Evolutionary conservation across 2,113 vertebrate species (phyloP).

Genomic region (Xiphophorus hellerii): DNA sequence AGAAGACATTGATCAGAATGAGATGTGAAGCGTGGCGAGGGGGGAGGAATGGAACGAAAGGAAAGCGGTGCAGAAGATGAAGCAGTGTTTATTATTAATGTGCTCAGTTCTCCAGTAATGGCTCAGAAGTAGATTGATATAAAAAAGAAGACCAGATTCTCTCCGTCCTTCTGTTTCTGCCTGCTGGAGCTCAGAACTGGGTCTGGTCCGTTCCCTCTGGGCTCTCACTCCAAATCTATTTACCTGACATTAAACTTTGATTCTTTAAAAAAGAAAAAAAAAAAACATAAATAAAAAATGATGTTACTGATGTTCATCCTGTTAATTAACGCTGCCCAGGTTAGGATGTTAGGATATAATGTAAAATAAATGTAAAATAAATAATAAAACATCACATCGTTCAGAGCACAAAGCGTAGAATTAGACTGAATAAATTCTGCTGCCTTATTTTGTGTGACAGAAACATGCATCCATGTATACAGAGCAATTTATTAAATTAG

Average conservation of each 20-base stretch:
- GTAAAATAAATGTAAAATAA: too few species aligned
- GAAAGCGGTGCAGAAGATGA: constrained; percentile 22
- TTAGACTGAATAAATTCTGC: too few species aligned
- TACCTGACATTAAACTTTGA: constrained; percentile 45
- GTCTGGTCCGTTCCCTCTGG: constrained; percentile 36
- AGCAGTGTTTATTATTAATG: constrained; percentile 59
- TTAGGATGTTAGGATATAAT: too few species aligned
- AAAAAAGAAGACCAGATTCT: constrained; percentile 15
- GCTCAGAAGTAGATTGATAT: constrained; percentile 35
- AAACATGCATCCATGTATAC: too few species aligned
- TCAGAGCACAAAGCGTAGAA: too few species aligned
- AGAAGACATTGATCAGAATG: constrained; percentile 71
- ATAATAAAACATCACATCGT: too few species aligned
- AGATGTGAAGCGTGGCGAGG: constrained; percentile 63
- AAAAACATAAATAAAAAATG: not conserved
- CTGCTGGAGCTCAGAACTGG: constrained; percentile 33
- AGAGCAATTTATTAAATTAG: too few species aligned
- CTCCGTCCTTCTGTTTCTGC: constrained; percentile 18
- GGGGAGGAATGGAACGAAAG: not conserved
- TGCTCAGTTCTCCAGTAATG: constrained; percentile 56
- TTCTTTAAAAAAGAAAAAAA: constrained; percentile 17
- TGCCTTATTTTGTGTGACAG: too few species aligned
- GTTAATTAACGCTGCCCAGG: constrained; percentile 38
- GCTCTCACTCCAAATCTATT: constrained; percentile 34
- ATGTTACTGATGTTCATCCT: constrained; percentile 35